phyloP scores from a whole-genome alignment of 2,888 invertebrate genomes.

The Coelogynopora nodosa region DNA sequence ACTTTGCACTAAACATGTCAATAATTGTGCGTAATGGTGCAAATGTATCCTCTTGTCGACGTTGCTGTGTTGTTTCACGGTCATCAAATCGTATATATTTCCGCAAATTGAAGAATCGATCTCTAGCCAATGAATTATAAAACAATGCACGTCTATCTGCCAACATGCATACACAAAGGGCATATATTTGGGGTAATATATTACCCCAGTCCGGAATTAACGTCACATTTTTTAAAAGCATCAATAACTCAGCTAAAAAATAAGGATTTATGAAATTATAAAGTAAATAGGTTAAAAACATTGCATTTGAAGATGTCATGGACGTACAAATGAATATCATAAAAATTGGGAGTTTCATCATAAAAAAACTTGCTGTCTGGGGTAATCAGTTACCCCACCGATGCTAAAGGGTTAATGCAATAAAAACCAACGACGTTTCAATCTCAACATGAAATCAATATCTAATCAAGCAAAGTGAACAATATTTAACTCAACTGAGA shows the following conservation, averaged over 20 bases:
- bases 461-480: too few relatives aligned
- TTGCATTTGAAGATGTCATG: slow-evolving; percentile 16
- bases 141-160: neutral
- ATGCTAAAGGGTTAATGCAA: too few relatives aligned
- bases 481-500: too few relatives aligned
- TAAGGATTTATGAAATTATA: neutral
- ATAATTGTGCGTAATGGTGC: neutral
- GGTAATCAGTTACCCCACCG: slow-evolving; percentile 3
- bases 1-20: neutral
- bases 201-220: neutral
- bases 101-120: neutral
- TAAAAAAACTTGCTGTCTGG: neutral
- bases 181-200: neutral
- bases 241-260: neutral
- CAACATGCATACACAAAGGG: neutral
- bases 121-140: neutral
- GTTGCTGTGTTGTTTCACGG: neutral
- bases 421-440: too few relatives aligned
- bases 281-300: neutral
- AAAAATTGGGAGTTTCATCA: slow-evolving; percentile 5
- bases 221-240: neutral
- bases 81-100: neutral
- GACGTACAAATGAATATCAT: neutral
- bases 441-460: too few relatives aligned
- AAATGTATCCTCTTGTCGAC: slow-evolving; percentile 7